Evolutionary conservation across 2,797 vertebrate species (phyloP), one percentile per base, ranked within the genome.

Genomic region (Staurois parvus): DNA sequence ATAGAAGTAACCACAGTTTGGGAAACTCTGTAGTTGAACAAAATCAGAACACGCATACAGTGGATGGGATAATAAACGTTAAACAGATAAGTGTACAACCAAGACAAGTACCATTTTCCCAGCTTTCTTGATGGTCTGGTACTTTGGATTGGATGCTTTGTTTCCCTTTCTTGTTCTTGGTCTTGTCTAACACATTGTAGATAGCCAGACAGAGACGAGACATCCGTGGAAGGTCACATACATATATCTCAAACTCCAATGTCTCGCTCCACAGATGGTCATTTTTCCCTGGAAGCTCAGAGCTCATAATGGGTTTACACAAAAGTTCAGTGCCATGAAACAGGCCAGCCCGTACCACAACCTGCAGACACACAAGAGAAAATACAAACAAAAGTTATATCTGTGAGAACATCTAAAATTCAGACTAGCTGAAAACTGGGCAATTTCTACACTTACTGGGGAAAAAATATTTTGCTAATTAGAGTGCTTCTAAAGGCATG

Each of bases 241-340:
- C 94, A 1, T 94, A 90, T 88, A 99, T 96, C 78, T 99, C 98
- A 84, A 99, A 99, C 91, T 99, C 98, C 79, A 99, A 90, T 29
- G 91, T 90, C 91, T 92, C 96, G 79, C 96, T 96, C 97, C 98
- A 99, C 75, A 94, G 82, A 64, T 97, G 97, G 79, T 99, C 98
- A 2, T 95, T 97, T 86, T 96, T 97, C 1, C 96, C 96, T 83
- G 95, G 94, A 91, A 96, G 96, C 91, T 99, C 98, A 40, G 92
- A 94, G 94, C 97, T 99, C 89, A 98, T 96, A 0, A 94, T 86
- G 0, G 98, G 95, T 92, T 98, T 98, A 90, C 98, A 98, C 77
- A 99, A 94, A 75, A 99, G 95, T 92, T 99, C 98, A 0, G 97
- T 97, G 84, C 98, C 98, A 11, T 99, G 98, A 91, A 99, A 99